Evolutionary conservation across 2,113 vertebrate species (phyloP), one percentile per base, ranked within the genome.

Genomic region (Panthera uncia): DNA sequence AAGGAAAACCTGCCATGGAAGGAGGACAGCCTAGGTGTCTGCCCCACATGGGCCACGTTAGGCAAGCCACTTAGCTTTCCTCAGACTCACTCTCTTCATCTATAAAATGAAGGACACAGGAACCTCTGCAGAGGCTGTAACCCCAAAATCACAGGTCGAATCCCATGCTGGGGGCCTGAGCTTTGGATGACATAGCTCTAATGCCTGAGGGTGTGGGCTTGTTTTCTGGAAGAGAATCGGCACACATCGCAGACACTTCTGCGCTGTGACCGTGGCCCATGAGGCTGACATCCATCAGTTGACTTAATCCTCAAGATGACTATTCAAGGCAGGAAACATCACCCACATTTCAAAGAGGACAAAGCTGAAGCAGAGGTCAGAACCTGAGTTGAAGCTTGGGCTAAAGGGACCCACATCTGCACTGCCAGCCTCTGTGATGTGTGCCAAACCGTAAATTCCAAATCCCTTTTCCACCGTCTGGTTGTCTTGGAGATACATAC

Each of bases 21-120:
- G 0, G 0, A 0, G 25, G 29, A 4, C 13, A 25, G 1, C 36
- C 13, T 15, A 0, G 9, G 4, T 5, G 18, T 45, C 13, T 11
- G n/a, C 21, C 63, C 19, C 21, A 4, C 0, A 0, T 65, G 27
- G 6, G 38, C 45, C 48, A 1, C 0, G 16, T 25, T 4, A 3
- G 31, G 19, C 38, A 41, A 45, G 57, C 21, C 19, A 3, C 36
- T 63, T 21, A 7, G 5, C 36, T 9, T 65, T 14, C 19, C 19
- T 27, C 4, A 33, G 25, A 0, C 19, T 71, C 0, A 0, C 31
- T 15, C 2, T 3, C 80, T 45, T 65, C 15, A 31, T 13, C 36
- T 33, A 3, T 19, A 11, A 69, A 33, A 3, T 0, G 11, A 69
- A 16, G 13, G 52, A 1, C 3, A 4, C 0, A 3, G 65, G 2